A percentile compares a stretch with the other conserved stretches of the same genome.
These are phyloP conservation scores for Ischnura elegans DNA, from an alignment of 2,888 invertebrate species.

Conservation along the genomic window DNA sequence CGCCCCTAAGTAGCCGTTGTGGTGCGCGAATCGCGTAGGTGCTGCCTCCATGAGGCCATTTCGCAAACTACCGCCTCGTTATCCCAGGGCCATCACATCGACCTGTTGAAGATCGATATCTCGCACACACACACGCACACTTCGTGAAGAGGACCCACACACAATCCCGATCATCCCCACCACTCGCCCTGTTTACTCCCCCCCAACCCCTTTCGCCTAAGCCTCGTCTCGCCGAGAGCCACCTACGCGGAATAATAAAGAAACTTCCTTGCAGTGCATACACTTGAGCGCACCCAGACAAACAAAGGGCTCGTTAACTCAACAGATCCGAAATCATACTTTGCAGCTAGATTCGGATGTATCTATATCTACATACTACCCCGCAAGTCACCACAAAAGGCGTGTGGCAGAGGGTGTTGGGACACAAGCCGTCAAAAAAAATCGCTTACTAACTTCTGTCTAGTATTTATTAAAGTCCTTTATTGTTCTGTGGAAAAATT, in stretches of 20 bases:
- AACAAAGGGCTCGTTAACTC: neutral
- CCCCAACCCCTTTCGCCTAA: neutral
- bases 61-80: neutral
- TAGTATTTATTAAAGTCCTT: too few species aligned
- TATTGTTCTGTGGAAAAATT: too few species aligned
- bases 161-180: neutral
- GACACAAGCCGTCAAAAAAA: neutral
- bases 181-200: neutral
- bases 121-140: neutral
- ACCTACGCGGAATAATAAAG: neutral
- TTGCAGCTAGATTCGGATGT: neutral
- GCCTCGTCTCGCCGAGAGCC: neutral
- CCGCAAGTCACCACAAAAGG: neutral
- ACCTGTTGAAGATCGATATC: slow-evolving; percentile 33
- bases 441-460: too few species aligned
- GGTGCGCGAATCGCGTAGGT: too few species aligned
- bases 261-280: neutral
- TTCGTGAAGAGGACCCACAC: neutral
- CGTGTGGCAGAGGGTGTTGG: neutral
- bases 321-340: too few species aligned
- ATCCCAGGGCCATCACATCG: neutral
- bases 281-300: neutral
- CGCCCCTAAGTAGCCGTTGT: too few species aligned
- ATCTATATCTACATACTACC: neutral
- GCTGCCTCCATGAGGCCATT: neutral